These are phyloP conservation scores for Leucania comma DNA, from an alignment of 2,888 invertebrate species.

Conservation along the genomic window DNA sequence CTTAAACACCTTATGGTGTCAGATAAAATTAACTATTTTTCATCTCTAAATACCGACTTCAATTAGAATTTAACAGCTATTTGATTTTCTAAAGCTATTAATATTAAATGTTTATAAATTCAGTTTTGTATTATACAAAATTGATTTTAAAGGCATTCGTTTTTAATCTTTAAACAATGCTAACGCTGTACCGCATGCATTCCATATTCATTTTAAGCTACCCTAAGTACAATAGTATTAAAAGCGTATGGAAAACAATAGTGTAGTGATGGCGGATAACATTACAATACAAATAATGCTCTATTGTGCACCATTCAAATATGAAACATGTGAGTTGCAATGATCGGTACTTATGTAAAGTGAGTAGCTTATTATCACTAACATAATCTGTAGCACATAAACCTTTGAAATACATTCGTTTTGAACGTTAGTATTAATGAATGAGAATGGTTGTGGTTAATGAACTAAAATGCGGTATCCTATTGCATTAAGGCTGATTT, in stretches of 20 bases:
- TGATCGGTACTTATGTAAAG: neutral
- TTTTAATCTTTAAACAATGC: slow-evolving; percentile 8
- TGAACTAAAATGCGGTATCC: neutral
- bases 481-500: neutral
- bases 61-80: slow-evolving; percentile 18
- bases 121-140: slow-evolving; percentile 5
- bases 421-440: neutral
- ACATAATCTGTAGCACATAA: neutral
- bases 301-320: neutral
- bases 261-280: neutral
- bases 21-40: neutral
- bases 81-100: slow-evolving; percentile 6
- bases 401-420: neutral
- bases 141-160: slow-evolving; percentile 2
- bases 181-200: neutral
- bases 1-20: neutral
- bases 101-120: slow-evolving; percentile 15
- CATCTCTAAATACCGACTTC: neutral
- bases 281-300: slow-evolving; percentile 1
- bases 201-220: slow-evolving; percentile 16
- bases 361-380: neutral
- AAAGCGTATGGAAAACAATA: slow-evolving; percentile 21
- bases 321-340: neutral
- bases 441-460: neutral
- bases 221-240: slow-evolving; percentile 1